phyloP scores from a whole-genome alignment of 2,113 vertebrate genomes.

The Urocolius indicus region DNA sequence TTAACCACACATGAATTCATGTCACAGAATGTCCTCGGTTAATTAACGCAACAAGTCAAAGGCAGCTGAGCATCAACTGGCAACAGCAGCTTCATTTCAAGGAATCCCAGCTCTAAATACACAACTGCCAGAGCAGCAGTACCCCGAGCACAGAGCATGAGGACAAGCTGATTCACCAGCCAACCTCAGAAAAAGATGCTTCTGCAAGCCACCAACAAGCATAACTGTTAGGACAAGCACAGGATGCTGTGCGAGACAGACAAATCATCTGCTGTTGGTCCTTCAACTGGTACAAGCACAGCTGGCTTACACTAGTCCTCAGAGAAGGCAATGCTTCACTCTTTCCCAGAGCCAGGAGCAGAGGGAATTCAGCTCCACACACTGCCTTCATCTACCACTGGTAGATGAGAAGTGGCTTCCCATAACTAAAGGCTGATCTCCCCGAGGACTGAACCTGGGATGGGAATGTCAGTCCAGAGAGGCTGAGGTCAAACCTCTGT shows the following conservation, averaged over 20 bases:
- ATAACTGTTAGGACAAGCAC: background rate
- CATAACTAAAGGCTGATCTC: background rate
- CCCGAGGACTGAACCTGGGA: background rate
- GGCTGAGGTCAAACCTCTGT: background rate
- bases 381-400: background rate
- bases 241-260: background rate
- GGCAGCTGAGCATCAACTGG: background rate
- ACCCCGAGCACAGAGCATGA: background rate
- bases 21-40: background rate
- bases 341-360: background rate
- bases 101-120: background rate
- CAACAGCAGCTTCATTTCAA: background rate
- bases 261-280: background rate
- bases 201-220: background rate
- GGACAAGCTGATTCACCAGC: background rate
- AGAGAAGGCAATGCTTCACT: rapidly evolving
- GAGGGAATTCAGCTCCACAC: background rate
- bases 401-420: background rate
- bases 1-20: background rate
- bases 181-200: background rate
- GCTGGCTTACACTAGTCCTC: background rate
- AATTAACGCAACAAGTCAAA: background rate
- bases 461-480: background rate
- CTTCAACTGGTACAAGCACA: rapidly evolving
- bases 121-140: background rate